A percentile compares a stretch with the other conserved stretches of the same genome.
These are phyloP conservation scores for Battus philenor DNA, from an alignment of 1,140 invertebrate genomes.

Conservation along the genomic window DNA sequence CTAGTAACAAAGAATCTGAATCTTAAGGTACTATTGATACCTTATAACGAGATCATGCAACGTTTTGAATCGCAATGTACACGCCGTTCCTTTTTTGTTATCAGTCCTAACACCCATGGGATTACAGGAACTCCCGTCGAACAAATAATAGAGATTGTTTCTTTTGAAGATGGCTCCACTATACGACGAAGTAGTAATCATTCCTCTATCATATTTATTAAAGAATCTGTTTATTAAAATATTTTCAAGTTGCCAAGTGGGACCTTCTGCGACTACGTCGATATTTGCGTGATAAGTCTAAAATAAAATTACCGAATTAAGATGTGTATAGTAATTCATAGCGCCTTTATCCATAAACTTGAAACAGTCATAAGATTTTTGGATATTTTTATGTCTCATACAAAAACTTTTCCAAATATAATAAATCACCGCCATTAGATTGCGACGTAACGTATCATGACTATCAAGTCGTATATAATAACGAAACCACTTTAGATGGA, in stretches of 20 bases:
- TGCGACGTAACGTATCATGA: too few species aligned
- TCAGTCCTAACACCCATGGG: constrained; percentile 69
- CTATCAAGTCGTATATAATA: too few species aligned
- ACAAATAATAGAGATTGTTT: constrained; percentile 72
- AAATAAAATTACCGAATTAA: too few species aligned
- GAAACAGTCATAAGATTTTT: too few species aligned
- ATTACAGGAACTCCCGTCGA: constrained; percentile 68
- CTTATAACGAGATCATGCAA: constrained; percentile 61
- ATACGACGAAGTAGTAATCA: constrained; percentile 72
- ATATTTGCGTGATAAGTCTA: constrained; percentile 59
- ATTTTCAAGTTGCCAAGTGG: constrained; percentile 59
- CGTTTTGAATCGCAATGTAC: constrained; percentile 64
- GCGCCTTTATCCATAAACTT: too few species aligned
- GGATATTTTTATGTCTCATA: too few species aligned
- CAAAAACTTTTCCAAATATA: too few species aligned
- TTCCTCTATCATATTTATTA: constrained; percentile 61
- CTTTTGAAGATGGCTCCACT: constrained; percentile 73
- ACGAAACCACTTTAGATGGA: too few species aligned
- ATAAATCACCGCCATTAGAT: too few species aligned
- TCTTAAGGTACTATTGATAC: too few species aligned
- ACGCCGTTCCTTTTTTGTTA: constrained; percentile 57
- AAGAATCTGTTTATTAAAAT: constrained; percentile 49
- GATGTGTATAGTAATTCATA: too few species aligned
- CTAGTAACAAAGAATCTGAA: too few species aligned
- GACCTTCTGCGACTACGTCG: constrained; percentile 53